phyloP scores from a whole-genome alignment of 2,888 invertebrate species.

The Eupithecia pulchellata region DNA sequence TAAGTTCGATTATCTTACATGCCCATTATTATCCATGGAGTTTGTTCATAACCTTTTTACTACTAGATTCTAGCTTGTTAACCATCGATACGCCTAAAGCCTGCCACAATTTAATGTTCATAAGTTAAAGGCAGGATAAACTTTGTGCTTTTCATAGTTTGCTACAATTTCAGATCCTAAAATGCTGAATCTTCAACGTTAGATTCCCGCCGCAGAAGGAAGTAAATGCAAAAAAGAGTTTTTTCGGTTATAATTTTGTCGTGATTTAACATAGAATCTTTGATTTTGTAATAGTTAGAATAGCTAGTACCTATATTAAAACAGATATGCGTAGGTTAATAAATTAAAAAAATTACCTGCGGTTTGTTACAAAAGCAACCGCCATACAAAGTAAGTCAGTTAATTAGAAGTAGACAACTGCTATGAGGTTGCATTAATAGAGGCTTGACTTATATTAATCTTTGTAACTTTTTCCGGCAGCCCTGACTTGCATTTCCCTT shows the following conservation, averaged over 20 bases:
- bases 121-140: neutral
- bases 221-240: constrained; percentile 7
- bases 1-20: neutral
- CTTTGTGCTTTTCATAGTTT: neutral
- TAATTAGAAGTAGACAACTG: constrained; percentile 52
- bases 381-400: constrained; percentile 50
- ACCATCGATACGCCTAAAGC: neutral
- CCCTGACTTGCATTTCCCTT: constrained; percentile 64
- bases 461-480: constrained; percentile 63
- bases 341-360: constrained; percentile 24
- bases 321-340: neutral
- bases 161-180: neutral
- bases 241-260: neutral
- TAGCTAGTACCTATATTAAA: neutral
- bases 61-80: neutral
- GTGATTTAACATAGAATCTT: neutral
- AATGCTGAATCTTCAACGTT: constrained; percentile 8
- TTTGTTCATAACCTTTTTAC: neutral
- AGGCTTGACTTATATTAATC: constrained; percentile 74
- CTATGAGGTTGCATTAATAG: constrained; percentile 58
- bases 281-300: neutral
- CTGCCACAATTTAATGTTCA: neutral
- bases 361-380: constrained; percentile 32
- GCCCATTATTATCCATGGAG: neutral
- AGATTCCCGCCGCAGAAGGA: constrained; percentile 9